phyloP scores from a whole-genome alignment of 2,888 invertebrate genomes.

The Agonopterix alstromeriana region DNA sequence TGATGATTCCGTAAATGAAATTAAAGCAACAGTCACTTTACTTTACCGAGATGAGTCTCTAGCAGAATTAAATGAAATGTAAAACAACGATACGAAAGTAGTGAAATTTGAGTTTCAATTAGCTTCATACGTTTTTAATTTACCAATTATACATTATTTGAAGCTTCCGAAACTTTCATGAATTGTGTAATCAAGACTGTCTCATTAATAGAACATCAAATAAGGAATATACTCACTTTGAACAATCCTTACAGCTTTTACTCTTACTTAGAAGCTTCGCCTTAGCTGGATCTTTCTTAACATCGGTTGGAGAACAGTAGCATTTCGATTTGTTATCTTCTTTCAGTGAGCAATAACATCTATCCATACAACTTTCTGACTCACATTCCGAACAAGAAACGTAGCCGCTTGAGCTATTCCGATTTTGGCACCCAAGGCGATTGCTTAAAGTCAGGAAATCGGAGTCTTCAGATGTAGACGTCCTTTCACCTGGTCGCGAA shows the following conservation, averaged over 20 bases:
- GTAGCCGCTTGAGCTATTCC: conserved; percentile 83
- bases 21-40: conserved; percentile 55
- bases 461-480: conserved; percentile 80
- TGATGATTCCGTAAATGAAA: conserved; percentile 41
- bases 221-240: conserved; percentile 46
- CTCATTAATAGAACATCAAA: neutral
- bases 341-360: conserved; percentile 90
- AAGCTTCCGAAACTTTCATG: too few species aligned
- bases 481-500: conserved; percentile 75
- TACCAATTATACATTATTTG: too few species aligned
- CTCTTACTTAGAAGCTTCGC: conserved; percentile 45
- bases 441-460: conserved; percentile 77
- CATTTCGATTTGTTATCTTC: conserved; percentile 76
- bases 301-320: conserved; percentile 78
- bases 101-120: conserved; percentile 43
- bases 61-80: conserved; percentile 57
- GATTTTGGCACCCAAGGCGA: conserved; percentile 75
- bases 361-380: conserved; percentile 90
- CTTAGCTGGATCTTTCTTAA: conserved; percentile 53
- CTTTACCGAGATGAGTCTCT: conserved; percentile 36
- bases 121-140: too few species aligned
- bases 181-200: too few species aligned
- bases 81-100: conserved; percentile 54
- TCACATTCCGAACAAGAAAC: conserved; percentile 94
- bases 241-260: conserved; percentile 63